These are phyloP conservation scores for Oligia strigilis DNA, from an alignment of 2,888 invertebrate genomes.

Conservation along the genomic window DNA sequence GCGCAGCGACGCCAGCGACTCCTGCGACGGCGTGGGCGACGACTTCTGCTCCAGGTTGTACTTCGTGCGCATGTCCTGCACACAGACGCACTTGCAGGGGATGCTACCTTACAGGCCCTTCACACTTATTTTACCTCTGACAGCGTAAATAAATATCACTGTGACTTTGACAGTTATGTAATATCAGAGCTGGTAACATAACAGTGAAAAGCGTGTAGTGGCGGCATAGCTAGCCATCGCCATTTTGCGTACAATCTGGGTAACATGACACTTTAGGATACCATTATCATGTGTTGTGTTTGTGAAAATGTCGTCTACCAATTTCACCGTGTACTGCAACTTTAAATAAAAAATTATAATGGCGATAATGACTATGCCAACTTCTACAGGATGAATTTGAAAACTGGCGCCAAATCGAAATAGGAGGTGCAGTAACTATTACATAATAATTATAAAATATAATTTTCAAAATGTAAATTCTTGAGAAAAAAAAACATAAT, in stretches of 20 bases:
- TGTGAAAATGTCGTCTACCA: background rate
- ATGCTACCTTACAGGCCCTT: too few relatives aligned
- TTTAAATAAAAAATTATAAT: background rate
- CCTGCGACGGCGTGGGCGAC: slow-evolving; percentile 98
- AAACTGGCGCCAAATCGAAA: too few relatives aligned
- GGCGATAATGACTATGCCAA: background rate
- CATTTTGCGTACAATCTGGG: background rate
- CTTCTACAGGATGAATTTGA: background rate
- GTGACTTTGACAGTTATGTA: background rate
- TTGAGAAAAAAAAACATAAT: too few relatives aligned
- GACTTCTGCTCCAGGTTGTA: slow-evolving; percentile 97
- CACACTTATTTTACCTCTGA: background rate
- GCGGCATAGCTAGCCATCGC: too few relatives aligned
- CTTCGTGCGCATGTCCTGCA: slow-evolving; percentile 97
- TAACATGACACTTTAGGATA: background rate
- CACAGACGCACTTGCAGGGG: too few relatives aligned
- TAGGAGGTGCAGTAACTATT: too few relatives aligned
- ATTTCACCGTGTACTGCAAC: background rate
- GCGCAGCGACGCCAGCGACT: slow-evolving; percentile 94
- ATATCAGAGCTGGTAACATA: background rate
- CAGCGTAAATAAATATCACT: too few relatives aligned
- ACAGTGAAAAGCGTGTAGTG: background rate
- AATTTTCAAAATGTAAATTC: too few relatives aligned
- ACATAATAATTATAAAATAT: too few relatives aligned
- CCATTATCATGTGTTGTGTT: background rate